phyloP scores from a whole-genome alignment of 2,797 vertebrate species.

The Dendrocincla tyrannina region DNA sequence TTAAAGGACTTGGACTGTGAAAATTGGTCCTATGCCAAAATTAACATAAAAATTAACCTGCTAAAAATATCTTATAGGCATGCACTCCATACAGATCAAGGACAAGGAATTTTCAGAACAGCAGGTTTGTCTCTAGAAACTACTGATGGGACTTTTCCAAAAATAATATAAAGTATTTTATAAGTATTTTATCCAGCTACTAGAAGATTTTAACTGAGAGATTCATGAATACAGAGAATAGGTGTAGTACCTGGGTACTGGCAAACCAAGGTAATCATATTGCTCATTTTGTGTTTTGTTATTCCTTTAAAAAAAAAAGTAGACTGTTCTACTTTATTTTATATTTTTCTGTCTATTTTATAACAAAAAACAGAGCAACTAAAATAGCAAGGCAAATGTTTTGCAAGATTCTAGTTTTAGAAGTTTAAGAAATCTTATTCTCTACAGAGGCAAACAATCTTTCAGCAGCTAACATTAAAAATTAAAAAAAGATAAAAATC shows the following conservation, averaged over 20 bases:
- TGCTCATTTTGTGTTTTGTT: background rate
- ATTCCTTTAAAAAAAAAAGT: background rate
- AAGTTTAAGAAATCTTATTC: background rate
- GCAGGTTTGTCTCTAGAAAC: background rate
- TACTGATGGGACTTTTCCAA: background rate
- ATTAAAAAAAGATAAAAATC: background rate
- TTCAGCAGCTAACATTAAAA: background rate
- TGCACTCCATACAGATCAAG: background rate
- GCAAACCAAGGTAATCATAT: background rate
- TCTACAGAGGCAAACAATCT: background rate
- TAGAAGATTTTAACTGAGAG: background rate
- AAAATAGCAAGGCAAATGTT: background rate
- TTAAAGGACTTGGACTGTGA: background rate
- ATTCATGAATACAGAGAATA: background rate
- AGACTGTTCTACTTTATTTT: background rate
- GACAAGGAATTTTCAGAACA: background rate
- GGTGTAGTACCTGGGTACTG: background rate
- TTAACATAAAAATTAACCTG: background rate
- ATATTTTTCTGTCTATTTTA: background rate
- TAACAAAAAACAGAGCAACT: background rate
- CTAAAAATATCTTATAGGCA: background rate
- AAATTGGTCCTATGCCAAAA: background rate
- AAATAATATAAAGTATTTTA: background rate
- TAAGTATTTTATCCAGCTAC: background rate
- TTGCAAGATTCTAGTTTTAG: background rate